These are phyloP conservation scores for Oreochromis mossambicus DNA, from an alignment of 2,797 vertebrate genomes.

Conservation along the genomic window DNA sequence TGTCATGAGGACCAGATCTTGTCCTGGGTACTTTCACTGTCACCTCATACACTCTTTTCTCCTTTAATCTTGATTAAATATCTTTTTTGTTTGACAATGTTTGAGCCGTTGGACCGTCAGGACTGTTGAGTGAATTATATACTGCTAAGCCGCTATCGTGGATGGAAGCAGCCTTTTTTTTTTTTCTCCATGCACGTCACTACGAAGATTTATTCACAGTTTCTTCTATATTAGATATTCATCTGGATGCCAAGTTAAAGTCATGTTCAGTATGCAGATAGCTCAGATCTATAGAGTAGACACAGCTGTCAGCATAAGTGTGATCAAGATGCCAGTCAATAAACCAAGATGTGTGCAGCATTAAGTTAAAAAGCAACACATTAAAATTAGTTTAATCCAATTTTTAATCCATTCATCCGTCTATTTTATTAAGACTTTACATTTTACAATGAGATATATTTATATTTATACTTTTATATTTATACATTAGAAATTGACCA, in stretches of 20 bases:
- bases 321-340: neutral
- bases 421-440: neutral
- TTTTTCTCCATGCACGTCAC: neutral
- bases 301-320: neutral
- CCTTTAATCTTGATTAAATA: constrained; percentile 49
- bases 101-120: constrained; percentile 2
- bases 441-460: neutral
- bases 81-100: constrained; percentile 39
- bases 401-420: neutral
- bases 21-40: constrained; percentile 15
- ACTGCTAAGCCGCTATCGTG: constrained; percentile 18
- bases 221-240: neutral
- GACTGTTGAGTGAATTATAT: constrained; percentile 15
- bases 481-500: neutral
- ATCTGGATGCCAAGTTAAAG: neutral
- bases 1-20: neutral
- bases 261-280: neutral
- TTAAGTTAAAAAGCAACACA: neutral
- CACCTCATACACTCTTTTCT: constrained; percentile 7
- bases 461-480: neutral
- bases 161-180: constrained; percentile 3
- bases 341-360: neutral
- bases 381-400: neutral
- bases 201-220: neutral
- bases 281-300: neutral